Percentiles rank a stretch among this genome's conserved stretches.
phyloP scores from a whole-genome alignment of 2,113 vertebrate genomes.

The Cebidichthys violaceus region DNA sequence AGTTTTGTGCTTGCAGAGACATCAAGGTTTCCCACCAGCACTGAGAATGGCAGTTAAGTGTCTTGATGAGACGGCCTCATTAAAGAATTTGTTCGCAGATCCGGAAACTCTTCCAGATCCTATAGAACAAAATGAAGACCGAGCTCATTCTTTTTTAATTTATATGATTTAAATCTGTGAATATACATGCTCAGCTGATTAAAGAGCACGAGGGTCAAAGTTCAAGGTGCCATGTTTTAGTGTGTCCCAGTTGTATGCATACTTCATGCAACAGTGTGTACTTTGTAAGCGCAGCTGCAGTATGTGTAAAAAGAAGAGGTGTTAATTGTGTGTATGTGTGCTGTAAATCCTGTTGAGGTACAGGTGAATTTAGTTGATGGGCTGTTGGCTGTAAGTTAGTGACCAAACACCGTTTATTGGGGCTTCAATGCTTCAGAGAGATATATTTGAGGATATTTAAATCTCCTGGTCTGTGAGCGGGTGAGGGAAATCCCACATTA shows the following conservation, averaged over 20 bases:
- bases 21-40: slow-evolving; percentile 21
- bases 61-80: slow-evolving; percentile 40
- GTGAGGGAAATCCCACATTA: background rate
- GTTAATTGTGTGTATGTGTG: background rate
- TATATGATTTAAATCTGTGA: background rate
- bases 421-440: too few relatives aligned
- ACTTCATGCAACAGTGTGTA: too few relatives aligned
- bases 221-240: too few relatives aligned
- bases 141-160: background rate
- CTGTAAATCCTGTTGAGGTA: background rate
- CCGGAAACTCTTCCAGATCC: slow-evolving; percentile 12
- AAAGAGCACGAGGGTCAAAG: too few relatives aligned
- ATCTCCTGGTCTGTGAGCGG: too few relatives aligned
- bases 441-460: too few relatives aligned
- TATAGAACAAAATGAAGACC: background rate
- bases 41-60: slow-evolving; percentile 23
- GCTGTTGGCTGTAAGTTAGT: background rate
- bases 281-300: too few relatives aligned
- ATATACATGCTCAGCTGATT: background rate
- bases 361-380: background rate
- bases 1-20: slow-evolving; percentile 31
- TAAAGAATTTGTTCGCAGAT: slow-evolving; percentile 34
- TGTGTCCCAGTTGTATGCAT: too few relatives aligned
- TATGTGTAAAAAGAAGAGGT: too few relatives aligned
- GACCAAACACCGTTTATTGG: background rate